A percentile compares a stretch with the other conserved stretches of the same genome.
Conservation (phyloP, 2,113 vertebrate genomes). For the Sceloporus undulatus region DNA sequence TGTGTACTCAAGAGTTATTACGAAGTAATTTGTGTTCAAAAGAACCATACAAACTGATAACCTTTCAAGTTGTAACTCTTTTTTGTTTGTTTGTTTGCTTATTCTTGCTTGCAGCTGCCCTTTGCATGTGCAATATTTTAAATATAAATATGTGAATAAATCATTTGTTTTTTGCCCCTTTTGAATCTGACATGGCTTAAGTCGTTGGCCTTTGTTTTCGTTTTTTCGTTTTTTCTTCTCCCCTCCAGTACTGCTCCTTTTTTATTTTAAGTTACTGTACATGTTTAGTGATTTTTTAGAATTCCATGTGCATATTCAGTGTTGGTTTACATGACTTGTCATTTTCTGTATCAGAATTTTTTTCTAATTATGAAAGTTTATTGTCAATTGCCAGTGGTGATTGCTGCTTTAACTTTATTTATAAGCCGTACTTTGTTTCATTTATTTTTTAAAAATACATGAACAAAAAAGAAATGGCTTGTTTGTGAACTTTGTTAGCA, state of each 20-base stretch:
- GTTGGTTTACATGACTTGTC: conserved; percentile 79
- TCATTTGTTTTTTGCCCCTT: conserved; percentile 64
- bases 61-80: conserved; percentile 65
- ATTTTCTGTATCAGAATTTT: conserved; percentile 85
- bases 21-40: conserved; percentile 67
- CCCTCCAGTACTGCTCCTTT: conserved; percentile 49
- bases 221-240: not conserved
- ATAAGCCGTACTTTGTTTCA: conserved; percentile 69
- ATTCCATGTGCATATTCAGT: conserved; percentile 75
- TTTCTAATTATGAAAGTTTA: conserved; percentile 76
- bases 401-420: conserved; percentile 77
- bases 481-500: conserved; percentile 76
- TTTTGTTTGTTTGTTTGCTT: conserved; percentile 66
- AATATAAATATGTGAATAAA: conserved; percentile 74
- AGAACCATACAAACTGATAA: conserved; percentile 67
- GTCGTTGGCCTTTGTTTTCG: conserved; percentile 66
- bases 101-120: conserved; percentile 77
- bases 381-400: conserved; percentile 79
- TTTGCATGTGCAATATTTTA: conserved; percentile 77
- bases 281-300: conserved; percentile 74
- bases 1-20: conserved; percentile 73
- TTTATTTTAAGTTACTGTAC: conserved; percentile 76
- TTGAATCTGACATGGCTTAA: conserved; percentile 70
- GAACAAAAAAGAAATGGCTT: conserved; percentile 74
- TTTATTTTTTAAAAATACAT: conserved; percentile 65